Evolutionary conservation across 2,797 vertebrate species (phyloP).

Genomic region (Tapera naevia): DNA sequence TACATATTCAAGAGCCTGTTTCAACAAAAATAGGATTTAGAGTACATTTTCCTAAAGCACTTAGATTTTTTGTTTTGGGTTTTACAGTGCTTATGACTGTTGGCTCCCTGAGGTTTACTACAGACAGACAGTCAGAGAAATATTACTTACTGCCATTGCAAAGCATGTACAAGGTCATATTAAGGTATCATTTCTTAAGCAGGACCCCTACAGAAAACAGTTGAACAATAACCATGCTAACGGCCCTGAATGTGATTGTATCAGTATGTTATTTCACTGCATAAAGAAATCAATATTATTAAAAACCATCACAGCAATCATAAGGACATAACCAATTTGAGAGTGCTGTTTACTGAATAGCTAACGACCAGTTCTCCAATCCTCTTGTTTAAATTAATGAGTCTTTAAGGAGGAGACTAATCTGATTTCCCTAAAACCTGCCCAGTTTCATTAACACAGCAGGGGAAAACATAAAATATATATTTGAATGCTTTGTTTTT

Average conservation of each 20-base stretch:
- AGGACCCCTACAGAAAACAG: not conserved
- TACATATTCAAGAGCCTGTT: not conserved
- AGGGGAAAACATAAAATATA: conserved; percentile 1
- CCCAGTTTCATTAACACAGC: conserved; percentile 24
- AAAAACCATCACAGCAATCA: not conserved
- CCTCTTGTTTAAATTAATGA: conserved; percentile 41
- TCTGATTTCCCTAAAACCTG: conserved; percentile 37
- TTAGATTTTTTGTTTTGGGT: not conserved
- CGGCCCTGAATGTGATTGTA: not conserved
- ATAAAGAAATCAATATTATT: conserved; percentile 22
- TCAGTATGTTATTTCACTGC: conserved; percentile 7
- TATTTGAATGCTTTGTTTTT: conserved; percentile 16
- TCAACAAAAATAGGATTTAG: not conserved
- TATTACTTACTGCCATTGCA: not conserved
- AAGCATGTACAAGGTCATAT: not conserved
- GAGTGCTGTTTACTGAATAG: conserved; percentile 28
- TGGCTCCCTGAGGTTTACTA: not conserved
- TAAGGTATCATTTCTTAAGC: not conserved
- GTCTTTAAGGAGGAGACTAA: conserved; percentile 49
- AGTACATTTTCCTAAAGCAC: not conserved
- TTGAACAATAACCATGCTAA: not conserved
- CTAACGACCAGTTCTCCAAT: conserved; percentile 17
- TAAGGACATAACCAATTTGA: not conserved
- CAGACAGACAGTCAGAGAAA: not conserved
- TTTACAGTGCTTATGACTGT: not conserved